These are phyloP conservation scores for Biston betularia DNA, from an alignment of 2,888 invertebrate species.

Conservation along the genomic window DNA sequence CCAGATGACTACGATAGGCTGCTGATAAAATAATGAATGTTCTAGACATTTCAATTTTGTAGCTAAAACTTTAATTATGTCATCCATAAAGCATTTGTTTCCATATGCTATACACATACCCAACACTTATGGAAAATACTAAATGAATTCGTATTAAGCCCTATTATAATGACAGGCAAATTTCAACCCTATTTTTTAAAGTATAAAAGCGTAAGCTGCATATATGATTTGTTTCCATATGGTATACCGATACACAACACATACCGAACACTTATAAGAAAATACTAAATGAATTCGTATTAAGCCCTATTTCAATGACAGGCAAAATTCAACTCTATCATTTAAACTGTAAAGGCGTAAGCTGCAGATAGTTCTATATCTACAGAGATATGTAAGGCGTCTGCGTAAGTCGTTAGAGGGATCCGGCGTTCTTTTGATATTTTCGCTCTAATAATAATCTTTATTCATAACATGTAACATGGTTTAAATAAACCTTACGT, in stretches of 20 bases:
- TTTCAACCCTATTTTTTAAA: conserved; percentile 52
- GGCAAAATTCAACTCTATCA: conserved; percentile 54
- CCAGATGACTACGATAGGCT: too few relatives aligned
- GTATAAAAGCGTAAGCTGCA: conserved; percentile 39
- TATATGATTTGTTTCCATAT: conserved; percentile 59
- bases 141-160: conserved; percentile 65
- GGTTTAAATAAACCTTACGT: conserved; percentile 35
- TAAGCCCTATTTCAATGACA: conserved; percentile 59
- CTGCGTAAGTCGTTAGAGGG: conserved; percentile 66
- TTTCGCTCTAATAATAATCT: conserved; percentile 59
- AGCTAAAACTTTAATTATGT: too few relatives aligned
- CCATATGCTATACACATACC: conserved; percentile 74
- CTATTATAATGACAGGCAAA: conserved; percentile 55
- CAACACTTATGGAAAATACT: conserved; percentile 68
- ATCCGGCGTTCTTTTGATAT: conserved; percentile 66
- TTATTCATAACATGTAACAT: conserved; percentile 44
- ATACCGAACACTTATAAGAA: conserved; percentile 69
- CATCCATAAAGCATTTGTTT: conserved; percentile 55
- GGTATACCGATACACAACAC: too few relatives aligned
- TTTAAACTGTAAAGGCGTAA: conserved; percentile 43
- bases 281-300: conserved; percentile 66
- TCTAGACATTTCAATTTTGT: too few relatives aligned
- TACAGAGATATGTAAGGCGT: conserved; percentile 61
- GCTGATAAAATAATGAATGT: too few relatives aligned
- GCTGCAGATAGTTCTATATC: conserved; percentile 42